A percentile compares a stretch with the other conserved stretches of the same genome.
phyloP scores from a whole-genome alignment of 1,140 invertebrate species.

The Drosophila carrolli region DNA sequence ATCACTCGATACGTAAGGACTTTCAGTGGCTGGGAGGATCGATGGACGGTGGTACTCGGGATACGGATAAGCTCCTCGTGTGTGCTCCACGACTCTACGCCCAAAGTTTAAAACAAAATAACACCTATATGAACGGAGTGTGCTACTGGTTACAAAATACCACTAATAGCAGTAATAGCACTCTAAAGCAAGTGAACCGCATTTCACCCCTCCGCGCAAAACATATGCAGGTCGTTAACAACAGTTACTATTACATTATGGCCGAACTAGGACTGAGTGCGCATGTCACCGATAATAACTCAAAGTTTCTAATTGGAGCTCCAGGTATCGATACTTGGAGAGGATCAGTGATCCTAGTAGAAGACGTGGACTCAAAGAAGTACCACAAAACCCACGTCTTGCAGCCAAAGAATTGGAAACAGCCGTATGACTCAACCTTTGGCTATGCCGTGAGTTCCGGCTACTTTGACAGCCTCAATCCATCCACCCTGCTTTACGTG shows the following conservation, averaged over 20 bases:
- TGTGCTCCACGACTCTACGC: constrained; percentile 75
- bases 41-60: constrained; percentile 76
- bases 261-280: constrained; percentile 86
- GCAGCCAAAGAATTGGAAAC: constrained; percentile 50
- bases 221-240: constrained; percentile 35
- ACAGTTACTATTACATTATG: constrained; percentile 85
- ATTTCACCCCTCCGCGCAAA: constrained; percentile 74
- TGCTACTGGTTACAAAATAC: constrained; percentile 84
- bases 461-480: constrained; percentile 66
- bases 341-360: constrained; percentile 71
- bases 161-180: constrained; percentile 40
- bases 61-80: constrained; percentile 76
- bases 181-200: constrained; percentile 54
- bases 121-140: constrained; percentile 83
- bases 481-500: constrained; percentile 66
- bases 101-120: constrained; percentile 14
- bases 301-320: constrained; percentile 86
- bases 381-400: constrained; percentile 52
- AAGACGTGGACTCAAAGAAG: constrained; percentile 36
- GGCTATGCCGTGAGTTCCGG: constrained; percentile 79
- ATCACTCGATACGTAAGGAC: constrained; percentile 68
- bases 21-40: constrained; percentile 79
- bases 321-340: constrained; percentile 87
- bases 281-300: constrained; percentile 85
- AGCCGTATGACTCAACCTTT: constrained; percentile 77